These are phyloP conservation scores for Mus musculus DNA, from an alignment of 2,113 vertebrate species.

Conservation along the genomic window DNA sequence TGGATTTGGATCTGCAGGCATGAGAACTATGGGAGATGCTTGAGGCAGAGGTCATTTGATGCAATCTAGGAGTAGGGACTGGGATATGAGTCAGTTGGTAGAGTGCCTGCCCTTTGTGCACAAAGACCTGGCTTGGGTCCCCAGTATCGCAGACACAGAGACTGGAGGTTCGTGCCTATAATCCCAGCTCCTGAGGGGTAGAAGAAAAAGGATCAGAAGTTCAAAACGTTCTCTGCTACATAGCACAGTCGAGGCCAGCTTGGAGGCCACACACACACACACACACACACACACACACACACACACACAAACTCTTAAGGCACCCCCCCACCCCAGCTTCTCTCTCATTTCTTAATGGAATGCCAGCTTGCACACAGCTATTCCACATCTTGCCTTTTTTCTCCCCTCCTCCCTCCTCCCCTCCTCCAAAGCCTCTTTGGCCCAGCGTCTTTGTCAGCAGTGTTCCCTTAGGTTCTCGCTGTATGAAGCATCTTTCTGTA, in stretches of 20 bases:
- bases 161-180: background rate
- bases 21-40: background rate
- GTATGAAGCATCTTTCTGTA: background rate
- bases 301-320: background rate
- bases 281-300: background rate
- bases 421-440: background rate
- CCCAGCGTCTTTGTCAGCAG: background rate
- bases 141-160: background rate
- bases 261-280: background rate
- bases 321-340: background rate
- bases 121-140: background rate
- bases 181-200: background rate
- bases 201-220: background rate
- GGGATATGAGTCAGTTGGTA: background rate
- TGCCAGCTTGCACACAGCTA: background rate
- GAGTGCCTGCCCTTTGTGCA: background rate
- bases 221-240: background rate
- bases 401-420: background rate
- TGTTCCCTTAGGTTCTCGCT: background rate
- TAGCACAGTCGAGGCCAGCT: background rate
- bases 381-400: background rate
- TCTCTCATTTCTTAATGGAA: background rate
- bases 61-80: background rate
- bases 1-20: background rate
- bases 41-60: background rate